A percentile compares a stretch with the other conserved stretches of the same genome.
Conservation (phyloP, 2,888 invertebrate species). For the Eremobia ochroleuca region DNA sequence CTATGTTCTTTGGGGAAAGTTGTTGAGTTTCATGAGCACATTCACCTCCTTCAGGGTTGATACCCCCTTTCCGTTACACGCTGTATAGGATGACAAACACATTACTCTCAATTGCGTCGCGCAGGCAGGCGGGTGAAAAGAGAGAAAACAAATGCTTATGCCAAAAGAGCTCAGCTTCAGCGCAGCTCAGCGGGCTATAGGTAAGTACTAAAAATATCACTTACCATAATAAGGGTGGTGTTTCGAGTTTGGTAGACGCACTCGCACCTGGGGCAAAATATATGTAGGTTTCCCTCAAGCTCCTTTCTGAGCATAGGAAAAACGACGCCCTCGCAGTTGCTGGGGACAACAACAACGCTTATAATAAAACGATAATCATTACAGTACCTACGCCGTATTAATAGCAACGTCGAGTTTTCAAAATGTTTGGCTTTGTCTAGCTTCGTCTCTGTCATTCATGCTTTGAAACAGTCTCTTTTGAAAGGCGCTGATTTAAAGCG, state of each 20-base stretch:
- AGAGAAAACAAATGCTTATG: background rate
- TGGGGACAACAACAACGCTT: slow-evolving; percentile 75
- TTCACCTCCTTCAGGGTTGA: too few species aligned
- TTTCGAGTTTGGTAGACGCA: slow-evolving; percentile 98
- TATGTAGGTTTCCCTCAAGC: slow-evolving; percentile 94
- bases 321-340: slow-evolving; percentile 95
- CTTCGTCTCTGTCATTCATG: background rate
- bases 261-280: slow-evolving; percentile 97
- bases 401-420: background rate
- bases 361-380: slow-evolving; percentile 49
- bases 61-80: too few species aligned
- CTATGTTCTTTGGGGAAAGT: too few species aligned
- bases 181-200: background rate
- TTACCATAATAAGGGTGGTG: slow-evolving; percentile 96
- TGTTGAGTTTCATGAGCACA: too few species aligned
- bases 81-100: too few species aligned
- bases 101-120: background rate
- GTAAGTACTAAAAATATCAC: background rate
- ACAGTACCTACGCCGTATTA: background rate
- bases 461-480: background rate
- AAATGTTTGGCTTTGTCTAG: background rate
- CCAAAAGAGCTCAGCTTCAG: background rate
- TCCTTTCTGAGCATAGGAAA: slow-evolving; percentile 92
- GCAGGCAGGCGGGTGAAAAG: background rate
- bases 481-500: background rate